Conservation (phyloP, 2,888 invertebrate species). For the Mythimna vitellina region DNA sequence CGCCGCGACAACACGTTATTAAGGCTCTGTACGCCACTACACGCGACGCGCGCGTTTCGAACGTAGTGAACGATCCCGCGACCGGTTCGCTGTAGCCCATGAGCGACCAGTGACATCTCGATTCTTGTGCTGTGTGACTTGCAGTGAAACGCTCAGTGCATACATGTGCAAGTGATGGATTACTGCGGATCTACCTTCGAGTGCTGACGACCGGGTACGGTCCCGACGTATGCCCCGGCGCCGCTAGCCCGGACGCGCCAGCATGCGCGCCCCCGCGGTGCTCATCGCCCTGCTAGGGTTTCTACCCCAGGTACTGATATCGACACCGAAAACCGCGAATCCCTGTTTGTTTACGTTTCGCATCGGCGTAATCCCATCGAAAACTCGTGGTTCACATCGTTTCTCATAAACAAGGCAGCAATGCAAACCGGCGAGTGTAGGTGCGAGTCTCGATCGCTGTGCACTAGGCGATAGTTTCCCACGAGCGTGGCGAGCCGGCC, state of each 20-base stretch:
- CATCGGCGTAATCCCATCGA: conserved; percentile 71
- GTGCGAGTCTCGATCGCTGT: conserved; percentile 56
- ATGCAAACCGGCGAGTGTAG: conserved; percentile 68
- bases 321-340: conserved; percentile 83
- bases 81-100: conserved; percentile 87
- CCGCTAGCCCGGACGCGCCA: conserved; percentile 89
- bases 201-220: conserved; percentile 85
- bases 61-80: conserved; percentile 88
- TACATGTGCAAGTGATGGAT: conserved; percentile 89
- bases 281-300: conserved; percentile 90
- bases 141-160: conserved; percentile 88
- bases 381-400: conserved; percentile 71
- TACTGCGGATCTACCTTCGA: conserved; percentile 83
- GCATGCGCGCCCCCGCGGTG: conserved; percentile 90
- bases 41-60: conserved; percentile 89
- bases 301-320: conserved; percentile 89
- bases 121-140: conserved; percentile 89
- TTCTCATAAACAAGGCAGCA: conserved; percentile 72
- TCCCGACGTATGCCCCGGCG: conserved; percentile 88
- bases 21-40: conserved; percentile 80
- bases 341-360: conserved; percentile 83
- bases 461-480: conserved; percentile 86
- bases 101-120: conserved; percentile 88
- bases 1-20: conserved; percentile 82
- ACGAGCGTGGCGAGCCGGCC: conserved; percentile 76